phyloP scores from a whole-genome alignment of 2,113 vertebrate species.

The Crotalus helleri region DNA sequence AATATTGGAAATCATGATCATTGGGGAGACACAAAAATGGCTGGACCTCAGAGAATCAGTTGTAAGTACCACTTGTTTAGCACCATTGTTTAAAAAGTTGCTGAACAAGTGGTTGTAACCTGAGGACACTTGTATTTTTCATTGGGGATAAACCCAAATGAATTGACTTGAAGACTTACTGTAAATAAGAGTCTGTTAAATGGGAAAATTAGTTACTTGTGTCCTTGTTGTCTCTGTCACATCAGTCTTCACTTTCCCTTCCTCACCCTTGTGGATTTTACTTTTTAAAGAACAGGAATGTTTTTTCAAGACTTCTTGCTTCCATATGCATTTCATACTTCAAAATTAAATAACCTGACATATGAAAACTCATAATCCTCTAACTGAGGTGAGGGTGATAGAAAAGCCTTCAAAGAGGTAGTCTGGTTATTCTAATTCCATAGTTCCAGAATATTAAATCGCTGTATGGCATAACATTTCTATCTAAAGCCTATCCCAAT shows the following conservation, averaged over 20 bases:
- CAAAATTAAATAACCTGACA: background rate
- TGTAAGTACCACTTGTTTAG: background rate
- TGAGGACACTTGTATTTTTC: background rate
- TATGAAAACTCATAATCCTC: background rate
- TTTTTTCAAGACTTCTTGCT: background rate
- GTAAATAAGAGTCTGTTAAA: background rate
- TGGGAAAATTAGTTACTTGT: background rate
- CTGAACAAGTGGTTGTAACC: background rate
- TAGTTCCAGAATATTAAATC: background rate
- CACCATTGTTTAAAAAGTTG: background rate
- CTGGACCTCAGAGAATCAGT: background rate
- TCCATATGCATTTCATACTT: background rate
- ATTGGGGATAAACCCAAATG: background rate
- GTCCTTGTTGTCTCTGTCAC: background rate
- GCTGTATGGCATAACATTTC: background rate
- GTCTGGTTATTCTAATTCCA: background rate
- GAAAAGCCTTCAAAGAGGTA: background rate
- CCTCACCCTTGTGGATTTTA: background rate
- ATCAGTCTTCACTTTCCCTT: background rate
- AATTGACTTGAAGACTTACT: background rate
- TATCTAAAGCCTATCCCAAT: background rate
- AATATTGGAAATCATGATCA: background rate
- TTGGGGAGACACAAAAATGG: background rate
- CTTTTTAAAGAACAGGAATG: background rate
- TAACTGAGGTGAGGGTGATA: background rate